Evolutionary conservation across 2,888 invertebrate species (phyloP).

Genomic region (Physocephala rufipes): DNA sequence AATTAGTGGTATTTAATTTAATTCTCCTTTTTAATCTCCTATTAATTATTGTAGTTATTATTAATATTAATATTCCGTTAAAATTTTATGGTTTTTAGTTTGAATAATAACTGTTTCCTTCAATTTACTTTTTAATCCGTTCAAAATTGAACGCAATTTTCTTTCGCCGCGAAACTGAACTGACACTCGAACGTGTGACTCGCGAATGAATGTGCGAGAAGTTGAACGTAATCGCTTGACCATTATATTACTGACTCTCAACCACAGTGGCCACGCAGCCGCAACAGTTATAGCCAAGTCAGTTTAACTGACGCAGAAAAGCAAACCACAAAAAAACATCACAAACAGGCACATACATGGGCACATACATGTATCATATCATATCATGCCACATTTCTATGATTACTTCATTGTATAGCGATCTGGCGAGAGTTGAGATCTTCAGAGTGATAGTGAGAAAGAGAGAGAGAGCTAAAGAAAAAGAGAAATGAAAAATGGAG

Average conservation of each 20-base stretch:
- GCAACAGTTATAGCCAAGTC: slow-evolving; percentile 41
- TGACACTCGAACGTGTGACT: slow-evolving; percentile 56
- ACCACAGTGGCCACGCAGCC: slow-evolving; percentile 37
- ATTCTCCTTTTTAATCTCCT: too few species aligned
- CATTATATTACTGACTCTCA: slow-evolving; percentile 51
- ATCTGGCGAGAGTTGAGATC: background rate
- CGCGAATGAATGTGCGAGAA: slow-evolving; percentile 54
- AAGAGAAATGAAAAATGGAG: background rate
- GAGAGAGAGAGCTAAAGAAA: background rate
- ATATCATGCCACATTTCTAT: background rate
- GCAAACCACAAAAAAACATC: too few species aligned
- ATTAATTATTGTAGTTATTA: too few species aligned
- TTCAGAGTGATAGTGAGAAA: slow-evolving; percentile 4
- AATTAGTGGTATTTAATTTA: too few species aligned
- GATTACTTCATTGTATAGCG: background rate
- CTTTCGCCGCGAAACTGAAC: slow-evolving; percentile 43
- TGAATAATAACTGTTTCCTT: too few species aligned
- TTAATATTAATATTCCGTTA: too few species aligned
- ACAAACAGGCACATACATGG: too few species aligned
- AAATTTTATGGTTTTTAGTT: too few species aligned
- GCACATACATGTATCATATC: too few species aligned
- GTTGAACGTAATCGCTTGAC: slow-evolving; percentile 48
- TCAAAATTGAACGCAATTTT: too few species aligned
- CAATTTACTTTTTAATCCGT: too few species aligned
- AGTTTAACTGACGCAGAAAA: slow-evolving; percentile 3